Base-by-base conservation (phyloP, 2,888 invertebrate genomes). In the Napeogenes inachia region DNA sequence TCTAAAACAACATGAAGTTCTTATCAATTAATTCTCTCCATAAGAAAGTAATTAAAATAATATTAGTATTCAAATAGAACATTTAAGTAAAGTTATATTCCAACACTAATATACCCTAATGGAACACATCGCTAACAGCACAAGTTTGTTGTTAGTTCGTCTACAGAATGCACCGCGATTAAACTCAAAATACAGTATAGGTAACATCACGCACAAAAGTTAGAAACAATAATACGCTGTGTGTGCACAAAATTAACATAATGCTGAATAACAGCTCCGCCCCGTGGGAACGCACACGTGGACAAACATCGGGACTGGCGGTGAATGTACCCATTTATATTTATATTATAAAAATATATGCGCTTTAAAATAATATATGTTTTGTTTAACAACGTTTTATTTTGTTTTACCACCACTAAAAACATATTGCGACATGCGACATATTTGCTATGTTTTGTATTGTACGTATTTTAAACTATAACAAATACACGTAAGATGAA, bases 201-300 rank as follows among this genome's bases (percentile, higher is more conserved):
- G 73, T 75, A 79, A 71, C 74, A 67, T 59, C 59, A 75, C 75
- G 75, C 73, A 79, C 76, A 78, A 77, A 81, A 82, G 76, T 79
- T 77, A 71, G 72, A 71, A 79, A 80, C 76, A 84, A 83, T 82
- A 85, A 79, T 79, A 81, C 68, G 57, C 70, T 71, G 71, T 80
- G 78, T 79, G 76, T 81, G 77, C 76, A 74, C 73, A 75, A 72
- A 77, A 87, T 89, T 89, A 85, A 70, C 89, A 89, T 89, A 88
- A 85, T 80, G 80, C 81, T 79, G 81, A 83, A 82, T 79, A 87
- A 84, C 81, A 81, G 73, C 70, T 65, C 66, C 69, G 70, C 73
- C 72, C 70, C 77, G 77, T 88, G 89, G 81, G 88, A 89, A 76
- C 64, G 60, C 65, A 71, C 89, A 89, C 83, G 84, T 89, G 89